Percentiles rank a stretch among this genome's conserved stretches.
These are phyloP conservation scores for Triplophysa dalaica DNA, from an alignment of 2,113 vertebrate genomes.

Conservation along the genomic window DNA sequence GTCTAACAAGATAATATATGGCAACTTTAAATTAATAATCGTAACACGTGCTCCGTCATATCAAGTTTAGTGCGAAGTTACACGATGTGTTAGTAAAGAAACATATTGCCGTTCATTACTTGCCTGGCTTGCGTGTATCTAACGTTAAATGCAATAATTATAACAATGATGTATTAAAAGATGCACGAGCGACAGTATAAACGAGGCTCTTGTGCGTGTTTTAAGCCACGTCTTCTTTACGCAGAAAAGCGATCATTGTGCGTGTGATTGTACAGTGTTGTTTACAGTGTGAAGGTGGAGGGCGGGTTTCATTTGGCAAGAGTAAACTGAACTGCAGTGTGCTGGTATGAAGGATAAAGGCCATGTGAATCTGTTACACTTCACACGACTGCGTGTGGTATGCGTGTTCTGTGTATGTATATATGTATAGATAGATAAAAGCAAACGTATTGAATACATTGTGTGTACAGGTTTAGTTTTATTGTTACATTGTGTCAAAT, in stretches of 20 bases:
- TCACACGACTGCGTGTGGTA: too few relatives aligned
- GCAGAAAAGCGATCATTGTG: not conserved
- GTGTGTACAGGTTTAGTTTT: too few relatives aligned
- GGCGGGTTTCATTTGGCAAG: constrained; percentile 29
- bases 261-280: constrained; percentile 28
- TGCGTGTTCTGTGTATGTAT: too few relatives aligned
- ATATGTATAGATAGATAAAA: too few relatives aligned
- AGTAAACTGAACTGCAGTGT: not conserved
- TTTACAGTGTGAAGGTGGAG: constrained; percentile 36
- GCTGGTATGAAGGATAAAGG: not conserved
- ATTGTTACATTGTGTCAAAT: too few relatives aligned
- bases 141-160: not conserved
- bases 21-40: not conserved
- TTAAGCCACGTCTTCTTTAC: not conserved
- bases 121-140: not conserved
- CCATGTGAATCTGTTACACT: too few relatives aligned
- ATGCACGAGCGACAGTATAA: not conserved
- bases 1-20: not conserved
- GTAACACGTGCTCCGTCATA: not conserved
- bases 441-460: too few relatives aligned
- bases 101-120: not conserved
- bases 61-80: not conserved
- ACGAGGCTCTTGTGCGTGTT: not conserved
- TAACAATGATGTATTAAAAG: not conserved
- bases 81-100: not conserved